phyloP scores from a whole-genome alignment of 2,888 invertebrate species.

The Dyspetes luteomarginatus region DNA sequence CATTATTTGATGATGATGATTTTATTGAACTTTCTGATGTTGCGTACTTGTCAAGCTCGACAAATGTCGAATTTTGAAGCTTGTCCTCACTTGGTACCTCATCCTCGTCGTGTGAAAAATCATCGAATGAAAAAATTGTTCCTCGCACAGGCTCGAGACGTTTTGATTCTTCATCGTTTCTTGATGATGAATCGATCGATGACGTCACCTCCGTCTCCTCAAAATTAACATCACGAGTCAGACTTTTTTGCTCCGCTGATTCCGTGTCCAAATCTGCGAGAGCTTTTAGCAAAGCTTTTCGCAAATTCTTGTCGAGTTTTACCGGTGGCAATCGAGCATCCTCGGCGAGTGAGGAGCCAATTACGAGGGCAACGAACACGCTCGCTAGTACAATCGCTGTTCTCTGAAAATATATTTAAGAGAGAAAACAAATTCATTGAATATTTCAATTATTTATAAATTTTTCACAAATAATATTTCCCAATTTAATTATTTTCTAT shows the following conservation, averaged over 20 bases:
- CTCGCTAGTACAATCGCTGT: slow-evolving; percentile 67
- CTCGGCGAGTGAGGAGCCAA: slow-evolving; percentile 60
- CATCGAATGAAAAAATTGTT: slow-evolving; percentile 74
- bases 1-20: slow-evolving; percentile 33
- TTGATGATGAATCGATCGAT: slow-evolving; percentile 41
- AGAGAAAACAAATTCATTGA: slow-evolving; percentile 7
- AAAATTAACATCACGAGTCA: slow-evolving; percentile 16
- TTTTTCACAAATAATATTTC: neutral
- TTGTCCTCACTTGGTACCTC: slow-evolving; percentile 78
- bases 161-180: slow-evolving; percentile 10
- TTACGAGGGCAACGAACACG: slow-evolving; percentile 62
- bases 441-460: neutral
- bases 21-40: slow-evolving; percentile 57
- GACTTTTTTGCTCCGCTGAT: slow-evolving; percentile 82
- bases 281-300: slow-evolving; percentile 90
- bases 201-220: slow-evolving; percentile 3
- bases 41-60: slow-evolving; percentile 75
- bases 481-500: neutral
- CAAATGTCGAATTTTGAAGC: slow-evolving; percentile 80
- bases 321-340: slow-evolving; percentile 84
- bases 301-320: slow-evolving; percentile 89
- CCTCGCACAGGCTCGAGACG: slow-evolving; percentile 45
- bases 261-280: slow-evolving; percentile 90
- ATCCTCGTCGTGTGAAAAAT: slow-evolving; percentile 78
- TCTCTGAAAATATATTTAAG: slow-evolving; percentile 69